Evolutionary conservation across 2,888 invertebrate genomes (phyloP), one percentile per base, ranked within the genome.

Genomic region (Drosophila sordidula): DNA sequence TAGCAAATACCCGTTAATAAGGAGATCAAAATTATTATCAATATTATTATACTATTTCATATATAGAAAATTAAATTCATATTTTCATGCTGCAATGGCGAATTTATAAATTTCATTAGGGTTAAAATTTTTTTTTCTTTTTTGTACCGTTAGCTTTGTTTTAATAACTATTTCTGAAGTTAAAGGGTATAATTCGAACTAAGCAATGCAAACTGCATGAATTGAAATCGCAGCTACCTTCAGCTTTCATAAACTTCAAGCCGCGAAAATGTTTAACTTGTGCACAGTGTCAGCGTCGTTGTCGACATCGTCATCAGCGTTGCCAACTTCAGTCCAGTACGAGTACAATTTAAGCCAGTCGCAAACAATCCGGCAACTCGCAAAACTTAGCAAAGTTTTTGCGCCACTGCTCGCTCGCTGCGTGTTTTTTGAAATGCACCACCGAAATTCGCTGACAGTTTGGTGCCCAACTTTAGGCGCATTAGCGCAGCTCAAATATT

Each of bases 401-500:
- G 42, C 59, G 50, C 63, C 44, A 81, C 59, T 52, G 80, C 49
- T 66, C 42, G 51, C 45, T 41, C 42, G 51, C 45, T 41, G 38
- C 41, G 46, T 42, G 59, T 75, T 69, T 82, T 70, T 50, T 75
- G 64, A 76, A 73, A 73, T 70, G 55, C 55, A 45, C 63, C 38
- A 51, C 18, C 14, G 49, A 68, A 84, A 78, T 79, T 77, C 74
- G 83, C 69, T 88, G 88, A 88, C 88, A 88, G 86, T 79, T 88
- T 56, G 71, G 74, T 69, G 42, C 51, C 62, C 62, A 83, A 79
- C 83, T 83, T 83, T 70, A 45, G 73, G 62, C 64, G 80, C 73
- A 86, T 81, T 86, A 86, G 80, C 63, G 64, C 57, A 66, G 73
- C 76, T 87, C 79, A 85, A 87, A 87, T 86, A 82, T 82, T 83